These are phyloP conservation scores for Entosphenus tridentatus DNA, from an alignment of 2,113 vertebrate genomes.

Conservation along the genomic window DNA sequence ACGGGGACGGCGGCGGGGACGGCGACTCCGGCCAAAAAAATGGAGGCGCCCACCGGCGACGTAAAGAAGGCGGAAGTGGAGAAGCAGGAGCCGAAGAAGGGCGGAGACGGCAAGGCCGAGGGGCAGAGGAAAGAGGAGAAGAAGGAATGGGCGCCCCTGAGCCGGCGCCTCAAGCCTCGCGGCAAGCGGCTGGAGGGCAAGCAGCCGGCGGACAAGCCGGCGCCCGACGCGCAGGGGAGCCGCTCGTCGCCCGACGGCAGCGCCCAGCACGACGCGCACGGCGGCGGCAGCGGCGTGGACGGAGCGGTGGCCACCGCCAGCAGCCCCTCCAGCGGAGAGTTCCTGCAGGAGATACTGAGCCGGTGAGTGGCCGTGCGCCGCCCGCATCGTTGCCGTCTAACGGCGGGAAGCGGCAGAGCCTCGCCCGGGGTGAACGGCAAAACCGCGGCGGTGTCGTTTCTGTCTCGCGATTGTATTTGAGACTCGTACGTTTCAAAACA, in stretches of 20 bases:
- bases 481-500: too few relatives aligned
- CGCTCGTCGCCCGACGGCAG: background rate
- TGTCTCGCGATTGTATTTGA: too few relatives aligned
- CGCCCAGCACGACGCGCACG: background rate
- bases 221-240: background rate
- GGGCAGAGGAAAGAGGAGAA: constrained; percentile 1
- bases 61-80: background rate
- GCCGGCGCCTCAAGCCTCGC: background rate
- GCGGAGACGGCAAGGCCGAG: background rate
- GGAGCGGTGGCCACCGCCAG: background rate
- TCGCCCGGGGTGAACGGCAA: too few relatives aligned
- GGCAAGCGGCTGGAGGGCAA: constrained; percentile 1
- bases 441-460: too few relatives aligned
- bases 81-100: background rate
- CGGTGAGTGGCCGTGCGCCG: constrained; percentile 28
- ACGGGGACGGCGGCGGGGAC: too few relatives aligned
- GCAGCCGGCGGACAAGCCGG: background rate
- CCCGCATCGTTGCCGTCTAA: too few relatives aligned
- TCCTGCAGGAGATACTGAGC: constrained; percentile 53
- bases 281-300: background rate
- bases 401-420: too few relatives aligned
- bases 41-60: background rate
- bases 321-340: constrained; percentile 33
- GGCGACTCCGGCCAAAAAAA: too few relatives aligned
- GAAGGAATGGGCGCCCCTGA: background rate